Evolutionary conservation across 2,797 vertebrate species (phyloP).

Genomic region (Premnoplex brunnescens): DNA sequence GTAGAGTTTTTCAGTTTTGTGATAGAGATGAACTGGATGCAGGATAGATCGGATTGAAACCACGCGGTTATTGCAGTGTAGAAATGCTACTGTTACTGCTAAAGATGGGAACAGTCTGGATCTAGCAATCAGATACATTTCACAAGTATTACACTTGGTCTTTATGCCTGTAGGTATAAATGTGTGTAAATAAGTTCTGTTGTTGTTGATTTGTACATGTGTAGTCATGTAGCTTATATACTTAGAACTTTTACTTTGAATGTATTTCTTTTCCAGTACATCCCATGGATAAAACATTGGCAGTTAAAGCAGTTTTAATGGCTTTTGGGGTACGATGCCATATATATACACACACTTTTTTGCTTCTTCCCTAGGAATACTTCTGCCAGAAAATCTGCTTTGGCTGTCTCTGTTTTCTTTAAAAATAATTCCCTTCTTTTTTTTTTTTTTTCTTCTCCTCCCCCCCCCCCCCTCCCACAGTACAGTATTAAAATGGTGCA

Average conservation of each 20-base stretch:
- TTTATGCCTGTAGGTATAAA: neutral
- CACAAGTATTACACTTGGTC: constrained; percentile 28
- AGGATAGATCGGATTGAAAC: neutral
- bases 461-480: neutral
- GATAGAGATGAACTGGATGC: neutral
- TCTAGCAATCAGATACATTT: constrained; percentile 14
- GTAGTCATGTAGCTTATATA: neutral
- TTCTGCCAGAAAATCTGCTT: neutral
- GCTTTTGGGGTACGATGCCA: neutral
- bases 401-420: neutral
- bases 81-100: neutral
- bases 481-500: neutral
- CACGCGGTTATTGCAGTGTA: neutral
- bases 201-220: neutral
- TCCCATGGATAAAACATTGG: neutral
- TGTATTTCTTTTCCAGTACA: constrained; percentile 37
- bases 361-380: neutral
- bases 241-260: constrained; percentile 20
- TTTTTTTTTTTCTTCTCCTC: neutral
- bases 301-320: constrained; percentile 9
- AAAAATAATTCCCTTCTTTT: neutral
- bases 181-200: constrained; percentile 11
- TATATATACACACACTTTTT: neutral
- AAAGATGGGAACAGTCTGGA: neutral
- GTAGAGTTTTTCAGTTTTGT: neutral